Evolutionary conservation across 2,888 invertebrate species (phyloP), one percentile per base, ranked within the genome.

Genomic region (Schrankia costaestrigalis): DNA sequence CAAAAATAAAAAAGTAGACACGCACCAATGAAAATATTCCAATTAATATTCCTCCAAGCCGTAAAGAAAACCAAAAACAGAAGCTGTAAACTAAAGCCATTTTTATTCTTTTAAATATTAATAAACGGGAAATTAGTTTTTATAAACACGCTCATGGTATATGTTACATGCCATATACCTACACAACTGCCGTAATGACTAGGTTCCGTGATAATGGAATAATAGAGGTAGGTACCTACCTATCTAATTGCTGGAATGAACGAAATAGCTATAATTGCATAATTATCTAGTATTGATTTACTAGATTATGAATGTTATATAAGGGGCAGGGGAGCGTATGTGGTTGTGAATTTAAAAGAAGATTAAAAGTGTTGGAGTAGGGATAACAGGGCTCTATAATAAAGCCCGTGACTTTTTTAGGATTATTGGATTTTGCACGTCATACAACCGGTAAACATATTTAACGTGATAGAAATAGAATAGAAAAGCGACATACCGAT

Each of bases 51-150:
- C 84, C 86, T 12, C 82, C 84, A 25, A 87, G 66, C 26, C 86
- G 71, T 17, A 87, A 56, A 7, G 86, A 87, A 67, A 85, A 86
- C 84, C 86, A 85, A 58, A 87, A 86, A 48, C 86, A 87, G 48
- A 83, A 87, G 51, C 79, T 84, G 40, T 87, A 87, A 3, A 86
- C 78, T 19, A 81, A 57, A 27, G 82, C 83, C 86, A 87, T 83
- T 41, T 11, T 35, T 18, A n/a, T n/a, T n/a, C n/a, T n/a, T n/a
- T n/a, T n/a, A n/a, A n/a, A n/a, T n/a, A n/a, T n/a, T n/a, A n/a
- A n/a, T n/a, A n/a, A n/a, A n/a, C n/a, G n/a, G n/a, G n/a, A n/a
- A n/a, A n/a, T n/a, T n/a, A n/a, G n/a, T n/a, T n/a, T n/a, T n/a
- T n/a, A n/a, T n/a, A n/a, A 15, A 4, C 3, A 15, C 17, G 6